A percentile compares a stretch with the other conserved stretches of the same genome.
phyloP scores from a whole-genome alignment of 2,113 vertebrate species.

The Xerus inauris region DNA sequence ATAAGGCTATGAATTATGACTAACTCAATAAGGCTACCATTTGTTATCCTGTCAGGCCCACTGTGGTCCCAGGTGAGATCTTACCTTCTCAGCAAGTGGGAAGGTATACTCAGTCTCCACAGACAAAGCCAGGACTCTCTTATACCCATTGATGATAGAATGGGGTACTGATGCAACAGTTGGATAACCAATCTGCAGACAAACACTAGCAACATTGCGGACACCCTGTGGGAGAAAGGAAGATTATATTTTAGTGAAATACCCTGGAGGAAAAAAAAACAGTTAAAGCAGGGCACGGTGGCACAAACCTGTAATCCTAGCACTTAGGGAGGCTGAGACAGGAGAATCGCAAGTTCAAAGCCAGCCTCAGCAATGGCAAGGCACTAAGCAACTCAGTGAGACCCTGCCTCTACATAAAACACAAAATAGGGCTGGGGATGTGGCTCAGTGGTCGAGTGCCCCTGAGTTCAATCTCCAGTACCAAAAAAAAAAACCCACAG shows the following conservation, averaged over 20 bases:
- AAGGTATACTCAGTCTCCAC: slow-evolving; percentile 98
- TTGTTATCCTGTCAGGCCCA: neutral
- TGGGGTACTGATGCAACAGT: slow-evolving; percentile 97
- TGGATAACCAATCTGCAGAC: slow-evolving; percentile 98
- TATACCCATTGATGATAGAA: slow-evolving; percentile 97
- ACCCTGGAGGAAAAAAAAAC: neutral
- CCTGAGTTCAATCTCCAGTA: too few species aligned
- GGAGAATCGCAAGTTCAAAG: too few species aligned
- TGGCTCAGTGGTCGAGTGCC: too few species aligned
- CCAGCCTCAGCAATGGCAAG: too few species aligned
- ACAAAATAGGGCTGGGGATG: too few species aligned
- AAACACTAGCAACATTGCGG: slow-evolving; percentile 97
- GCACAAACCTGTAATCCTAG: too few species aligned
- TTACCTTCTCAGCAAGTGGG: slow-evolving; percentile 98
- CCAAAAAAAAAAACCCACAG: too few species aligned
- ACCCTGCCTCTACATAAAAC: too few species aligned
- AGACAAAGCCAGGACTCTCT: slow-evolving; percentile 95
- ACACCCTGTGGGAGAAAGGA: slow-evolving; percentile 89
- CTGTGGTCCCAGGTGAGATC: neutral
- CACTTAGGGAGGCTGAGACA: too few species aligned
- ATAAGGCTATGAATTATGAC: too few species aligned
- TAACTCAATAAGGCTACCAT: neutral
- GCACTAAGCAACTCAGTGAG: too few species aligned
- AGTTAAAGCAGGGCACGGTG: too few species aligned
- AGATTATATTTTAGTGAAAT: neutral